phyloP scores from a whole-genome alignment of 2,888 invertebrate species.

The Morpho deidamia region DNA sequence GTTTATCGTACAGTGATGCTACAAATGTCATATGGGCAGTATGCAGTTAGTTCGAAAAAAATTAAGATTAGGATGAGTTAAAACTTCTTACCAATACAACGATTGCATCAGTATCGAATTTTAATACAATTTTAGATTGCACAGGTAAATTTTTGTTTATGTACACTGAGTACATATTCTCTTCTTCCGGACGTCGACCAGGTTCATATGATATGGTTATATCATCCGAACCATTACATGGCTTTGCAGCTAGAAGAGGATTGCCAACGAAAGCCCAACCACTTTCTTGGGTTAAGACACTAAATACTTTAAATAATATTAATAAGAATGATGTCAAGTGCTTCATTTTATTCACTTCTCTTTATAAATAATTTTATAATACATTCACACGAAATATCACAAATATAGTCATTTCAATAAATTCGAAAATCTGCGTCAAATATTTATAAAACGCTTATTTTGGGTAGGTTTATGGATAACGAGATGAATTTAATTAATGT shows the following conservation, averaged over 20 bases:
- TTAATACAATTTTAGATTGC: slow-evolving; percentile 23
- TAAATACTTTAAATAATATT: neutral
- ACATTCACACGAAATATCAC: too few species aligned
- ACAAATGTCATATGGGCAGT: too few species aligned
- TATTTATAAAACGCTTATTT: too few species aligned
- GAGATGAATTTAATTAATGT: too few species aligned
- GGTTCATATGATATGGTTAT: slow-evolving; percentile 26
- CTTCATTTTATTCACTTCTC: neutral
- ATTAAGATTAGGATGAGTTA: neutral
- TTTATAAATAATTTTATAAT: too few species aligned
- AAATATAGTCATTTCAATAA: too few species aligned
- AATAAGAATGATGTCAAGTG: neutral
- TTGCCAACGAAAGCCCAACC: slow-evolving; percentile 23
- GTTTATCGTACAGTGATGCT: too few species aligned
- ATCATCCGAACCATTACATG: slow-evolving; percentile 30
- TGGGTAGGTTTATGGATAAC: too few species aligned
- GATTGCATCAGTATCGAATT: slow-evolving; percentile 32
- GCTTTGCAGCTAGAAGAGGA: slow-evolving; percentile 19
- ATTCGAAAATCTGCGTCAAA: too few species aligned
- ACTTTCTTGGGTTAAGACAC: slow-evolving; percentile 1
- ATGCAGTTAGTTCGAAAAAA: too few species aligned
- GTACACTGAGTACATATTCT: slow-evolving; percentile 27
- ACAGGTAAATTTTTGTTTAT: slow-evolving; percentile 24
- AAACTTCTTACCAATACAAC: slow-evolving; percentile 31
- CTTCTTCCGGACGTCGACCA: slow-evolving; percentile 33